Evolutionary conservation across 2,797 vertebrate species (phyloP).

Genomic region (Gila robusta): DNA sequence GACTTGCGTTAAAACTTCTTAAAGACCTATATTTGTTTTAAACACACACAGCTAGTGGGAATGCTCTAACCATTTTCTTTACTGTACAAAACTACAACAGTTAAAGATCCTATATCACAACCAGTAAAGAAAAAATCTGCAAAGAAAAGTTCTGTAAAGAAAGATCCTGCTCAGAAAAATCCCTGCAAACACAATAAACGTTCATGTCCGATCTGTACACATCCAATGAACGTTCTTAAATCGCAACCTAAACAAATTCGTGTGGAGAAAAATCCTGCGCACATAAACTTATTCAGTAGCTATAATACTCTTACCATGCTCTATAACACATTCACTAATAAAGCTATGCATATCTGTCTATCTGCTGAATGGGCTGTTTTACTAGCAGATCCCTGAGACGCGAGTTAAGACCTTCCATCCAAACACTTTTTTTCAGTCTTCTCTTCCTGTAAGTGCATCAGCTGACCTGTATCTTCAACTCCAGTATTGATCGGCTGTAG

Average conservation of each 20-base stretch:
- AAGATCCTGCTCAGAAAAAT: not conserved
- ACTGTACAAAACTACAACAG: not conserved
- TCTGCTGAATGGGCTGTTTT: not conserved
- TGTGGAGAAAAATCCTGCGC: not conserved
- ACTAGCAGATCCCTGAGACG: not conserved
- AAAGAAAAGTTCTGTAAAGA: not conserved
- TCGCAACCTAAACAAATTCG: not conserved
- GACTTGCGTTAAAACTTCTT: not conserved
- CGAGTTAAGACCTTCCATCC: not conserved
- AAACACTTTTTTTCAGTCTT: conserved; percentile 21
- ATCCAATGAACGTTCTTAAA: not conserved
- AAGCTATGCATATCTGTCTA: not conserved
- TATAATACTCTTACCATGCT: not conserved
- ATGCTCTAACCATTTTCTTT: not conserved
- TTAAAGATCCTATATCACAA: not conserved
- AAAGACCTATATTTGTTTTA: not conserved
- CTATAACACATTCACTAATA: not conserved
- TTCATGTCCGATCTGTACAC: not conserved
- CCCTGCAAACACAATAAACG: not conserved
- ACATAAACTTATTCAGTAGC: not conserved
- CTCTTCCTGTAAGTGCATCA: conserved; percentile 59
- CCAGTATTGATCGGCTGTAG: conserved; percentile 50
- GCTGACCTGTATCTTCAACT: conserved; percentile 43
- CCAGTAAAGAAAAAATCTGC: not conserved
- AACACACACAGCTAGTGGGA: not conserved